Evolutionary conservation across 2,888 invertebrate genomes (phyloP).

Genomic region (Catocala sponsa): DNA sequence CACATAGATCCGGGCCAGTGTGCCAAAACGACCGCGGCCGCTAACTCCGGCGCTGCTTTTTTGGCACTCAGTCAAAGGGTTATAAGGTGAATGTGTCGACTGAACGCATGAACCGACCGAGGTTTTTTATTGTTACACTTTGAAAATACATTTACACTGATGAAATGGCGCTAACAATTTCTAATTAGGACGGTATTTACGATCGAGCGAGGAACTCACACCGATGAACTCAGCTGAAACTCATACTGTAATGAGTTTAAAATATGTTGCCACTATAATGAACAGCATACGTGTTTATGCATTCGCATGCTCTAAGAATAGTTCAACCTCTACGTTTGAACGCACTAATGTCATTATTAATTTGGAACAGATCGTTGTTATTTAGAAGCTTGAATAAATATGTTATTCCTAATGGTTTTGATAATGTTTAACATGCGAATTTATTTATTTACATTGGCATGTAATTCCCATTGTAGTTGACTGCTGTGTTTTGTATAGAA

Average conservation of each 20-base stretch:
- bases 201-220: slow-evolving; percentile 15
- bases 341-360: slow-evolving; percentile 8
- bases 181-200: slow-evolving; percentile 39
- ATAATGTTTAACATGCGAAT: no score
- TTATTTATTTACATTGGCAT: neutral
- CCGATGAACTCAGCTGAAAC: slow-evolving; percentile 17
- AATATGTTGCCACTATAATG: slow-evolving; percentile 29
- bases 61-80: slow-evolving; percentile 83
- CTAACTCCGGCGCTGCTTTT: slow-evolving; percentile 70
- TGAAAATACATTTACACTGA: slow-evolving; percentile 50
- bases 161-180: slow-evolving; percentile 35
- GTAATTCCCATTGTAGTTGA: neutral
- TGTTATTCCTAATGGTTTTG: no score
- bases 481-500: slow-evolving; percentile 4
- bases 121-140: slow-evolving; percentile 57
- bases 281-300: slow-evolving; percentile 12
- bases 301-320: slow-evolving; percentile 14
- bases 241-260: slow-evolving; percentile 22
- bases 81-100: slow-evolving; percentile 81
- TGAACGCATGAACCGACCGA: slow-evolving; percentile 57
- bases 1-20: slow-evolving; percentile 80
- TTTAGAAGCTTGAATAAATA: neutral
- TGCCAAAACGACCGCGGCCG: slow-evolving; percentile 77
- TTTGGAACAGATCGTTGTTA: slow-evolving; percentile 1
- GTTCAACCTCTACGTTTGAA: slow-evolving; percentile 13